These are phyloP conservation scores for Rhinichthys klamathensis DNA, from an alignment of 2,113 vertebrate genomes.

Conservation along the genomic window DNA sequence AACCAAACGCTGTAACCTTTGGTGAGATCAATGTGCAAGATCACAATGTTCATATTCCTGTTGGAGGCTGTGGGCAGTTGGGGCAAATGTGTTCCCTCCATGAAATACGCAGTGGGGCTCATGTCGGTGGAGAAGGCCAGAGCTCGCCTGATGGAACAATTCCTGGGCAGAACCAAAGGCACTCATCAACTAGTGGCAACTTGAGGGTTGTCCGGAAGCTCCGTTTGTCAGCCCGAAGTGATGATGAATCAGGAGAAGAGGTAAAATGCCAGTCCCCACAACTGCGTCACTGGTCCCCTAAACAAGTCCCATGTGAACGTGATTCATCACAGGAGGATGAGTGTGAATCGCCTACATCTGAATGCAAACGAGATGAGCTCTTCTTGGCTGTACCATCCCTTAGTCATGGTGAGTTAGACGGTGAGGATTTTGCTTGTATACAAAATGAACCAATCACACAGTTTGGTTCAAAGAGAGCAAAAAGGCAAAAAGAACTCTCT, in stretches of 20 bases:
- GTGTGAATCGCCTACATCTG: constrained; percentile 58
- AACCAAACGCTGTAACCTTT: constrained; percentile 67
- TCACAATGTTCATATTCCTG: constrained; percentile 64
- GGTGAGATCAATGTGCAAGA: constrained; percentile 74
- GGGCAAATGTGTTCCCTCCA: constrained; percentile 71
- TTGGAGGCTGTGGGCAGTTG: constrained; percentile 63
- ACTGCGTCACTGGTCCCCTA: constrained; percentile 52
- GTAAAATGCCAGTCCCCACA: constrained; percentile 57
- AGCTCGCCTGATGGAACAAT: constrained; percentile 46
- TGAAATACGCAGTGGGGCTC: constrained; percentile 58
- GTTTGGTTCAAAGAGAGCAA: constrained; percentile 53
- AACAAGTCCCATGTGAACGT: constrained; percentile 59
- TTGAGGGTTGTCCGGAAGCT: constrained; percentile 68
- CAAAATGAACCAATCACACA: constrained; percentile 45
- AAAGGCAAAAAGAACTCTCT: constrained; percentile 53
- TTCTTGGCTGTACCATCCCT: constrained; percentile 68
- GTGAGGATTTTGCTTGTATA: constrained; percentile 46
- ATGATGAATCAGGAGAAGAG: constrained; percentile 62
- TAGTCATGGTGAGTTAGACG: constrained; percentile 63
- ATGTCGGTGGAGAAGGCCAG: constrained; percentile 47
- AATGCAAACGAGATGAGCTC: constrained; percentile 60
- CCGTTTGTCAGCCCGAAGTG: constrained; percentile 64
- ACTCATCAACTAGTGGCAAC: constrained; percentile 50
- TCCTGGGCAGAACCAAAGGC: constrained; percentile 42
- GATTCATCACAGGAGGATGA: constrained; percentile 67